phyloP scores from a whole-genome alignment of 2,888 invertebrate genomes.

The Hedychridium roseum region DNA sequence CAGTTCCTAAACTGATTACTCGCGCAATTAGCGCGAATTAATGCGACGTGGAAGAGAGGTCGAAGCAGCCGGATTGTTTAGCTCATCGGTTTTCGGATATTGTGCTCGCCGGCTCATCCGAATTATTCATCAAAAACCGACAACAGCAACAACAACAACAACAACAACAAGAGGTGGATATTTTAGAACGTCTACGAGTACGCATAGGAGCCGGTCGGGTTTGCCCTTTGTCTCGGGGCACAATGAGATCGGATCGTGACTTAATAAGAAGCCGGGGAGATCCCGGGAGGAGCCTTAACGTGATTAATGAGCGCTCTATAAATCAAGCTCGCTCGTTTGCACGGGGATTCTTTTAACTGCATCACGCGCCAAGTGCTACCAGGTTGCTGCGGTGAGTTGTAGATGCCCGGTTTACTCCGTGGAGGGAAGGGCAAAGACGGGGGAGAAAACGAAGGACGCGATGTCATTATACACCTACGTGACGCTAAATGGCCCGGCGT shows the following conservation, averaged over 20 bases:
- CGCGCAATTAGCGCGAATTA: constrained; percentile 28
- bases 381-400: no score
- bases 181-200: no score
- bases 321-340: constrained; percentile 34
- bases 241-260: constrained; percentile 41
- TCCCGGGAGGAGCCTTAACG: constrained; percentile 23
- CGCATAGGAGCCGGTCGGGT: constrained; percentile 11
- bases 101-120: neutral
- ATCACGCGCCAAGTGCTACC: constrained; percentile 11
- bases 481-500: no score
- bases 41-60: constrained; percentile 21
- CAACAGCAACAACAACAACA: no score
- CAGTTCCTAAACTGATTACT: constrained; percentile 6
- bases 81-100: neutral
- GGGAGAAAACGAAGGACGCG: no score
- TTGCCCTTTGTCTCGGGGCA: constrained; percentile 33
- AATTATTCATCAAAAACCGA: no score
- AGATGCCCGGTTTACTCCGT: no score
- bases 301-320: constrained; percentile 42
- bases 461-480: no score
- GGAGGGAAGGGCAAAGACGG: no score
- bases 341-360: constrained; percentile 26
- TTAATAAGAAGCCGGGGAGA: constrained; percentile 30
- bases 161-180: no score
- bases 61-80: no score